A percentile compares a stretch with the other conserved stretches of the same genome.
These are phyloP conservation scores for Corythornis madagascariensis DNA, from an alignment of 2,113 vertebrate species.

Conservation along the genomic window DNA sequence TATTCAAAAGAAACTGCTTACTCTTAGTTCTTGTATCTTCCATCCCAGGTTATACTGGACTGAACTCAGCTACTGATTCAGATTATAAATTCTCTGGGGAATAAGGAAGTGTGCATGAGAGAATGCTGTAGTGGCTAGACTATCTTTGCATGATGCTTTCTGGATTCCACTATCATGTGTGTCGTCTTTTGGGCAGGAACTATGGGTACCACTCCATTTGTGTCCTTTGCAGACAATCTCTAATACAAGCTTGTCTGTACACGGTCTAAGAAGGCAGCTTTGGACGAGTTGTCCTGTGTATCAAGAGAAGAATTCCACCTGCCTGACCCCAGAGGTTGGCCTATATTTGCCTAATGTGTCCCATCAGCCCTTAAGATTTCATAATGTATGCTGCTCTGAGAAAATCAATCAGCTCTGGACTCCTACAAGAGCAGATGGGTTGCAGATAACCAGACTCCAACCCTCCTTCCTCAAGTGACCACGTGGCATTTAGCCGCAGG, in stretches of 20 bases:
- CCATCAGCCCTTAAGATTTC: background rate
- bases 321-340: background rate
- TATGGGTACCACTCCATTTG: background rate
- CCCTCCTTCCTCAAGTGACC: background rate
- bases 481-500: slow-evolving; percentile 15
- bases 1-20: background rate
- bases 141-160: background rate
- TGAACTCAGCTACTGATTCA: background rate
- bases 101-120: background rate
- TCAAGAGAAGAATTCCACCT: background rate
- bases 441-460: slow-evolving; percentile 1
- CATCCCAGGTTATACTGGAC: background rate
- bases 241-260: background rate
- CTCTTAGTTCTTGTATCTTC: background rate
- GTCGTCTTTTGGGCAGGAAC: background rate
- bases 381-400: background rate
- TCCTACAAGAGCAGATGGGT: slow-evolving; percentile 9
- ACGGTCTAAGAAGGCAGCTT: background rate
- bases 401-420: background rate
- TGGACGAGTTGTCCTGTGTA: background rate
- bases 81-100: background rate
- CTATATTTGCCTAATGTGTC: background rate
- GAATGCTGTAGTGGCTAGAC: background rate
- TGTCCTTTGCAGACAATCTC: background rate
- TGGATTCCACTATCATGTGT: background rate